Evolutionary conservation across 2,888 invertebrate species (phyloP), one percentile per base, ranked within the genome.

Genomic region (Trichopria drosophilae): DNA sequence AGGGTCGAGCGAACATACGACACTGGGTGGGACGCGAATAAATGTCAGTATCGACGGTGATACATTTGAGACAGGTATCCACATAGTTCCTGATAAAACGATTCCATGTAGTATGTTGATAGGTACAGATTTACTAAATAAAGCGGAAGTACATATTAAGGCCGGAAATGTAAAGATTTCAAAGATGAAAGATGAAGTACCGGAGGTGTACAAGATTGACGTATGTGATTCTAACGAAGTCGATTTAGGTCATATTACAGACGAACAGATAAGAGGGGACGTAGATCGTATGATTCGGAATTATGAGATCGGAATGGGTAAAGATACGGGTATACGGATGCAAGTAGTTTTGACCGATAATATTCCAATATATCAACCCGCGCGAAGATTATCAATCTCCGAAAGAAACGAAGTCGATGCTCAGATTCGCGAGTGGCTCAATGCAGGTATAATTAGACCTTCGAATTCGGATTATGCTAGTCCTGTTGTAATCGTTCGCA

Each of bases 371-470:
- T 16, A 16, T 16, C 45, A 45, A 20, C 26, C 36, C 4, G 28
- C 45, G 3, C 36, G 45, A 3, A 10, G 45, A 18, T 20, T 45
- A 13, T 13, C 45, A 1, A 9, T 10, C 3, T 16, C 2, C 3
- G 43, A 43, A 10, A 9, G 22, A 6, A 15, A n/a, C 4, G 12
- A 28, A 3, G 45, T 45, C 5, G 24, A 44, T 20, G 29, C 20
- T 20, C 45, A 45, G 22, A 12, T 45, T 10, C 3, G 7, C 1
- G 36, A 45, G n/a, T 45, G 45, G 45, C 24, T 36, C 20, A 13
- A 24, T 1, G n/a, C 35, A 22, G 45, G 28, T 20, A 45, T 45
- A n/a, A 13, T 45, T 13, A 23, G 36, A 45, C 26, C 45, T 13
- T 36, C 45, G 4, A 29, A 29, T 2, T 36, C 35, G 2, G 36